Conservation (phyloP, 2,797 vertebrate genomes). For the Brachyrhaphis roseni region DNA sequence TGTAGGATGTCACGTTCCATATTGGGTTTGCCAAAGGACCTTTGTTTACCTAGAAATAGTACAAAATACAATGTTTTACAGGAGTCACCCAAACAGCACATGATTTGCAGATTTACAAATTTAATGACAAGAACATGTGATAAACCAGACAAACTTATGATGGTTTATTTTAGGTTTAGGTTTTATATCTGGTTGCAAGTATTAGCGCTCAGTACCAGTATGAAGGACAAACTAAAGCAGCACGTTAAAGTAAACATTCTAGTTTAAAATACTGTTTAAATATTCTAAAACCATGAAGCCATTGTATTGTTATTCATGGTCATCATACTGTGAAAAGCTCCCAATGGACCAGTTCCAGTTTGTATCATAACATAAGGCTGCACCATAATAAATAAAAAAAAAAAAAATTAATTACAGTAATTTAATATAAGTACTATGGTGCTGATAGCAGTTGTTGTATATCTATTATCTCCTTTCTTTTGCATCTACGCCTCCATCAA, state of each 20-base stretch:
- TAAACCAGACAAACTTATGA: background rate
- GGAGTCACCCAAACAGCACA: background rate
- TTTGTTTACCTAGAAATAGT: slow-evolving; percentile 87
- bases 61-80: background rate
- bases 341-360: background rate
- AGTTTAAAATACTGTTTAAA: background rate
- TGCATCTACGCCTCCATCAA: background rate
- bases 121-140: background rate
- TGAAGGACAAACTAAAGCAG: background rate
- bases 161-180: background rate
- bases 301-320: background rate
- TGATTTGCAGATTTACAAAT: background rate
- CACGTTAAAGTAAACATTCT: background rate
- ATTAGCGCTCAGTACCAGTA: background rate
- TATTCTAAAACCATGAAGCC: background rate
- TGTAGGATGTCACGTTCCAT: slow-evolving; percentile 95
- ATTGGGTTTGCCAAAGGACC: slow-evolving; percentile 96
- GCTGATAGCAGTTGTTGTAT: background rate
- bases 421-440: background rate
- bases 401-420: background rate
- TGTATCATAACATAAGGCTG: background rate
- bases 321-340: background rate
- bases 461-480: background rate
- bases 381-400: background rate
- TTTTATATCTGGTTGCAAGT: background rate